Conservation (phyloP, 1,140 invertebrate genomes). For the Cotesia glomerata region DNA sequence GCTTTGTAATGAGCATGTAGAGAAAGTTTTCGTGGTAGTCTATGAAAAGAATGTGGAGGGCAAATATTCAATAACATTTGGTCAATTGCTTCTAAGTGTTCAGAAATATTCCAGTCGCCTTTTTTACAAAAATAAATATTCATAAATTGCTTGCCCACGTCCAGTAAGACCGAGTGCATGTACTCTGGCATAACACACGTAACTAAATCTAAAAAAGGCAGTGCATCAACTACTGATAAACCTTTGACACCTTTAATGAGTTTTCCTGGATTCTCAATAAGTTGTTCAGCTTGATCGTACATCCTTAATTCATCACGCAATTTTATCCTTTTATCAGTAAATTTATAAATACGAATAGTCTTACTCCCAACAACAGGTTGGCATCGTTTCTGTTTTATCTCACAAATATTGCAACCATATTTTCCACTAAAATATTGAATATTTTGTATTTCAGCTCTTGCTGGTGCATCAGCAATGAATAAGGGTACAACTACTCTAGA, state of each 20-base stretch:
- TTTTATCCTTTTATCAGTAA: conserved; percentile 17
- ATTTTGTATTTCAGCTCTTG: conserved; percentile 42
- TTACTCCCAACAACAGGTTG: conserved; percentile 22
- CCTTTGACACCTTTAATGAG: too few relatives aligned
- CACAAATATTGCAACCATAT: conserved; percentile 39
- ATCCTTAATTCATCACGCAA: conserved; percentile 28
- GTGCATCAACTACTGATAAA: background rate
- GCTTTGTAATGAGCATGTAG: conserved; percentile 28
- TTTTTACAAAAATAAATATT: conserved; percentile 17
- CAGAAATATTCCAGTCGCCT: conserved; percentile 17
- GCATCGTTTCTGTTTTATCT: conserved; percentile 28
- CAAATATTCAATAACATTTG: conserved; percentile 20
- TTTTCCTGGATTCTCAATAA: background rate
- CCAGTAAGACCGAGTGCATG: conserved; percentile 32
- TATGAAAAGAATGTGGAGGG: conserved; percentile 30
- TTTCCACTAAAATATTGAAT: conserved; percentile 35
- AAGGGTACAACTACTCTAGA: conserved; percentile 36
- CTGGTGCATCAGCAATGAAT: conserved; percentile 38
- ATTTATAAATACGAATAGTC: conserved; percentile 32
- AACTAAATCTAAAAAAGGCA: conserved; percentile 27
- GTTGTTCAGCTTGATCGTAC: conserved; percentile 26
- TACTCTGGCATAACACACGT: conserved; percentile 28
- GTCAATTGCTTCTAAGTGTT: conserved; percentile 17
- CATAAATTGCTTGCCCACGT: conserved; percentile 10
- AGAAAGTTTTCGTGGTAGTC: conserved; percentile 26